Percentiles rank a stretch among this genome's conserved stretches.
Conservation (phyloP, 2,888 invertebrate species). For the Platycnemis pennipes region DNA sequence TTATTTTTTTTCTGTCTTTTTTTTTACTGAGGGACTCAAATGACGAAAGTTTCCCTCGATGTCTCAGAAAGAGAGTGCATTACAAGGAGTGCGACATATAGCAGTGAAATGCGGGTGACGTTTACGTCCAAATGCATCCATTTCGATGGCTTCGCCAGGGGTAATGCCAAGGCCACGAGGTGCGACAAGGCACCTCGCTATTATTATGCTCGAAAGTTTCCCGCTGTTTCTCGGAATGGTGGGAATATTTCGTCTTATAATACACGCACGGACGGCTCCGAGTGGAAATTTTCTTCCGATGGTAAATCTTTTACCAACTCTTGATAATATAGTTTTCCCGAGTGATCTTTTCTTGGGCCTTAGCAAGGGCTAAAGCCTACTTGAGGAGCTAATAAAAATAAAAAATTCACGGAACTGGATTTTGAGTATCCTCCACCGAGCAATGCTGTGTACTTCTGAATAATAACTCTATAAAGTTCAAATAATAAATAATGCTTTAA, state of each 20-base stretch:
- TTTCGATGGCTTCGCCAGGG: not conserved
- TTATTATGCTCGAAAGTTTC: not conserved
- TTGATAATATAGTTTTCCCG: not conserved
- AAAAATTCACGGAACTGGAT: too few species aligned
- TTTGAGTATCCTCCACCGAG: too few species aligned
- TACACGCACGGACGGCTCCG: not conserved
- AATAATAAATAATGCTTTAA: too few species aligned
- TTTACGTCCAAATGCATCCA: not conserved
- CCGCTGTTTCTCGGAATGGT: not conserved
- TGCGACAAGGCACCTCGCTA: not conserved
- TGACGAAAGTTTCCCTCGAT: not conserved
- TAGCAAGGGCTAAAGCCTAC: too few species aligned
- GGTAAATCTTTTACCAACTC: not conserved
- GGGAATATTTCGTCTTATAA: not conserved
- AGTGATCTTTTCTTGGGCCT: too few species aligned
- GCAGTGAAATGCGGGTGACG: constrained; percentile 6
- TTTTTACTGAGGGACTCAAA: not conserved
- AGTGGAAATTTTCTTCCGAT: not conserved
- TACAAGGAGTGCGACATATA: not conserved
- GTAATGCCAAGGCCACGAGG: not conserved
- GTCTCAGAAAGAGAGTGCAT: not conserved
- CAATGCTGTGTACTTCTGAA: too few species aligned
- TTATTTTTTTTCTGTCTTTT: not conserved
- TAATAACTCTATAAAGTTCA: too few species aligned
- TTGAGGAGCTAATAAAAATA: too few species aligned